Percentiles rank a stretch among this genome's conserved stretches.
Evolutionary conservation across 2,797 vertebrate genomes (phyloP).

Genomic region (Kryptopterus vitreolus): DNA sequence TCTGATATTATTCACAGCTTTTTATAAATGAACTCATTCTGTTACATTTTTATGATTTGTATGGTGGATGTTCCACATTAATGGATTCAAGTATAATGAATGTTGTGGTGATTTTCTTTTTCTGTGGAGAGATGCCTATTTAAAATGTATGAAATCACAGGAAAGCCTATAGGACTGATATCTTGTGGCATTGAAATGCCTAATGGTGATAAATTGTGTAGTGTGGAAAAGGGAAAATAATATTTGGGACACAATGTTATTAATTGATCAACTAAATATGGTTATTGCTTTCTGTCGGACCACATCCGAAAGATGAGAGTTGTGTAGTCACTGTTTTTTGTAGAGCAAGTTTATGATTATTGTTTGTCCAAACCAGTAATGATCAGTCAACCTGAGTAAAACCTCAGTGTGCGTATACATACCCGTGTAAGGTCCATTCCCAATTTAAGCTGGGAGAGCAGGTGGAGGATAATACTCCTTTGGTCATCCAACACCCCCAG

Average conservation of each 20-base stretch:
- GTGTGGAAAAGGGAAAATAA: background rate
- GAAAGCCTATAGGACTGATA: background rate
- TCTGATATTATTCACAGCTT: conserved; percentile 11
- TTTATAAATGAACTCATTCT: background rate
- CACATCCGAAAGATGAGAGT: too few species aligned
- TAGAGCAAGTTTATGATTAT: background rate
- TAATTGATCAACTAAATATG: background rate
- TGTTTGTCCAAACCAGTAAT: background rate
- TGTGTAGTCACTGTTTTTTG: background rate
- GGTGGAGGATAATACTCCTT: conserved; percentile 91
- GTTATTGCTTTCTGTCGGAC: background rate
- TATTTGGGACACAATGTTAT: background rate
- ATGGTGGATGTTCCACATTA: background rate
- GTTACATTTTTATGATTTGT: background rate
- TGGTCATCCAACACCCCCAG: conserved; percentile 92
- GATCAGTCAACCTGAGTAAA: background rate
- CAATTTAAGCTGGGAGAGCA: conserved; percentile 95
- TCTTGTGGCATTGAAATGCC: background rate
- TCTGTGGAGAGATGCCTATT: background rate
- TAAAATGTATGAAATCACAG: background rate
- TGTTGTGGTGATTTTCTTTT: background rate
- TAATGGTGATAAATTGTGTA: background rate
- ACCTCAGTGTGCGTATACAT: conserved; percentile 39
- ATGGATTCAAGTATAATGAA: background rate
- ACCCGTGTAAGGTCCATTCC: conserved; percentile 97